Conservation (phyloP, 2,113 vertebrate genomes). For the Heptranchias perlo region DNA sequence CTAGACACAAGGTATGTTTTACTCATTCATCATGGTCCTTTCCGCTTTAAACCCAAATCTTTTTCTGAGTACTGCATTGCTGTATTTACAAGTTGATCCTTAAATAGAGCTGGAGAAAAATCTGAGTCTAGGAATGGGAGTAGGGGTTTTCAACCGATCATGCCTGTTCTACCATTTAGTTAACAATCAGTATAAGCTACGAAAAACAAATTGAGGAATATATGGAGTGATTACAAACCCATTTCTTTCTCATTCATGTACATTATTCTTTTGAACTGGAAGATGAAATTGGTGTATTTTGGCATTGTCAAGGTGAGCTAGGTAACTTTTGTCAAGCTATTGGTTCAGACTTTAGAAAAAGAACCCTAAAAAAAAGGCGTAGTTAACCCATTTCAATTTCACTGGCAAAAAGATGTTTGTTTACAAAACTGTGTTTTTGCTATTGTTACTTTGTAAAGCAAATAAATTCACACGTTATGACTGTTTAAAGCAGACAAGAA, state of each 20-base stretch:
- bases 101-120: neutral
- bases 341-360: neutral
- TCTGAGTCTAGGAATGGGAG: neutral
- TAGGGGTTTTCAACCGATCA: neutral
- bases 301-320: neutral
- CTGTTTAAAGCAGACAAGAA: too few species aligned
- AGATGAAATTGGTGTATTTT: too few species aligned
- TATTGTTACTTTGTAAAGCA: neutral
- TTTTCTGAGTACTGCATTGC: neutral
- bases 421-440: neutral
- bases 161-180: neutral
- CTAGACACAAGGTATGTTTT: conserved; percentile 76
- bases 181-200: neutral
- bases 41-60: neutral
- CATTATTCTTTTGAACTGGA: neutral
- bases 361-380: neutral
- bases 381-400: neutral
- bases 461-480: neutral
- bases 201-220: neutral
- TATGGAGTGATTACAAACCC: neutral
- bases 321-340: neutral
- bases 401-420: neutral
- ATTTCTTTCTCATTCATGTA: neutral
- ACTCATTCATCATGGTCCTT: neutral
- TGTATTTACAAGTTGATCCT: neutral